Conservation (phyloP, 2,888 invertebrate genomes). For the Monochamus alternatus region DNA sequence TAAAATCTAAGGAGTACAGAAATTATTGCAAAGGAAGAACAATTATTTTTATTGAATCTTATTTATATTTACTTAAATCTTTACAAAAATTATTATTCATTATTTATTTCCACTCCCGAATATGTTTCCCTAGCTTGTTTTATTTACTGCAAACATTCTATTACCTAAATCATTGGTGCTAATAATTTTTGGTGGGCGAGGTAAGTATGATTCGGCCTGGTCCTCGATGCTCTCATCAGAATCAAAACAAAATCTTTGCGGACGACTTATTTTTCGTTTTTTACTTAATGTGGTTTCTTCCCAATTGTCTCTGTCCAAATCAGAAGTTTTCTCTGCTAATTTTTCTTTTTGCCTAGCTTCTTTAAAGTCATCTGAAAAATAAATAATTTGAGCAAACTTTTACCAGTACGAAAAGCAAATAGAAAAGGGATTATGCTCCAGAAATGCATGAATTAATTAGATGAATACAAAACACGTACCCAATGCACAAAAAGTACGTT, state of each 20-base stretch:
- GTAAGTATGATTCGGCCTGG: slow-evolving; percentile 5
- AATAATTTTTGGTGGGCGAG: slow-evolving; percentile 11
- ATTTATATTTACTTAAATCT: neutral
- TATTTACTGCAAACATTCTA: neutral
- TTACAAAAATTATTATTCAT: slow-evolving; percentile 6
- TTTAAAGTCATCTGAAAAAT: neutral
- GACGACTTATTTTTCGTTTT: slow-evolving; percentile 7
- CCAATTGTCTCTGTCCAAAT: slow-evolving; percentile 7
- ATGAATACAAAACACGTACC: slow-evolving; percentile 9
- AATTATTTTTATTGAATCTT: neutral
- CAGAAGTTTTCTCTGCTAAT: slow-evolving; percentile 15
- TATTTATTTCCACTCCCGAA: neutral
- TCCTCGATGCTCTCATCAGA: slow-evolving; percentile 3
- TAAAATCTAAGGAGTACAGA: slow-evolving; percentile 9
- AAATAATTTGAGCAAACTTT: slow-evolving; percentile 4
- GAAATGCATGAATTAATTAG: slow-evolving; percentile 9
- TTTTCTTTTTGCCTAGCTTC: slow-evolving; percentile 12
- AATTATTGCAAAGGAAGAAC: slow-evolving; percentile 3
- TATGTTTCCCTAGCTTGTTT: neutral
- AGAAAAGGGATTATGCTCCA: slow-evolving; percentile 8
- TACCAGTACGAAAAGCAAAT: slow-evolving; percentile 1
- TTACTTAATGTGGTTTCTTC: slow-evolving; percentile 10
- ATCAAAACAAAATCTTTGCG: neutral
- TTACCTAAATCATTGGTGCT: slow-evolving; percentile 3
- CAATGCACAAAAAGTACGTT: slow-evolving; percentile 15